Evolutionary conservation across 2,113 vertebrate species (phyloP), one percentile per base, ranked within the genome.

Genomic region (Eurypyga helias): DNA sequence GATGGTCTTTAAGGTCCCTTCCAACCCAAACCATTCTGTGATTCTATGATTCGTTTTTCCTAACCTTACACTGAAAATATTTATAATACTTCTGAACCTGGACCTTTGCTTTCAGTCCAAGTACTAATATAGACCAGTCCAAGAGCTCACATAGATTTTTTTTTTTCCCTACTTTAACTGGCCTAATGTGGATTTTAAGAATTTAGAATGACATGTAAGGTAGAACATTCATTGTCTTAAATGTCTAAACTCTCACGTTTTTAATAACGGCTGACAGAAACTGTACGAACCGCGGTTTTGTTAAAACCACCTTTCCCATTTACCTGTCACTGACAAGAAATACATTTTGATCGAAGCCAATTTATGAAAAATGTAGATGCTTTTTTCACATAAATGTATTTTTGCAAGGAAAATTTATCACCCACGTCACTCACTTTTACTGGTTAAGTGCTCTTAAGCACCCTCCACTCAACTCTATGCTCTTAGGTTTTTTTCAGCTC

Each of bases 401-500:
- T 90, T 76, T 58, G 46, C 29, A 66, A 81, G 38, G 88, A 90
- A 88, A 70, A 83, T 55, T 64, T 49, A 84, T 72, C 80, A 75
- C 18, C 19, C 36, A 1, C 21, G 23, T n/a, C 95, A 77, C 36
- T 69, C 55, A 66, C 34, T 72, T 69, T 62, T 57, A 60, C 61
- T 69, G 70, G 52, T n/a, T 67, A 93, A 96, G 73, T 75, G 58
- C 60, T 86, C 67, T 69, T 41, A 89, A 79, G 89, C 4, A 89
- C 43, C 13, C 51, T 86, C 55, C 67, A 67, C 57, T 75, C 36
- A 61, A 82, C 38, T 17, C 72, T 69, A 11, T 14, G 52, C 77
- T 92, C 34, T 48, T 28, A 25, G 21, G 1, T 23, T 67, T 73
- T 36, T 66, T 33, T 38, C 34, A 49, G 3, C 45, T 87, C 65